These are phyloP conservation scores for Pagrus major DNA, from an alignment of 2,113 vertebrate genomes.

Conservation along the genomic window DNA sequence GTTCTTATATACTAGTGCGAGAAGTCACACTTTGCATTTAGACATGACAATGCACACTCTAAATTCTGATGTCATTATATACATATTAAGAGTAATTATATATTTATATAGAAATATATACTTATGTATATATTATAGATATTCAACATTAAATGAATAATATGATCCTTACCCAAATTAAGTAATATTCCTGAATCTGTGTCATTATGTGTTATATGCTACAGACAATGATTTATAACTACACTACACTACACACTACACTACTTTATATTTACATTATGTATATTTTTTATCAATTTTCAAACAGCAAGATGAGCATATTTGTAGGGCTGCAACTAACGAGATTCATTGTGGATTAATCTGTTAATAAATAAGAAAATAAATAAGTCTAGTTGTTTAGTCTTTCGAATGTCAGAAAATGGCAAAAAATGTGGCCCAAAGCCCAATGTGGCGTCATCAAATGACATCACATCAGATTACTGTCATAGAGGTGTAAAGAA, in stretches of 20 bases:
- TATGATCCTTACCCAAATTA: not conserved
- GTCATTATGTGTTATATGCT: not conserved
- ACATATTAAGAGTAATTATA: not conserved
- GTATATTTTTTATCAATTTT: not conserved
- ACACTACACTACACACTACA: no score
- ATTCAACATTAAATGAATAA: not conserved
- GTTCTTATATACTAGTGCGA: not conserved
- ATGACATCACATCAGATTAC: no score
- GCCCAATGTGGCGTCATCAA: no score
- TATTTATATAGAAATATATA: no score
- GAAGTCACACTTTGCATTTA: not conserved
- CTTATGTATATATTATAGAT: no score
- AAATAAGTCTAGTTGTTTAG: no score
- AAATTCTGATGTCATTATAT: not conserved
- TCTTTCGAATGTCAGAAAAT: no score
- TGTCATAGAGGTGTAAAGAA: no score
- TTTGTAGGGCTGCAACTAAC: no score
- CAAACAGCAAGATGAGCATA: not conserved
- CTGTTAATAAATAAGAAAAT: no score
- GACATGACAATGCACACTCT: not conserved
- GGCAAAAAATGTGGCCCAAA: no score
- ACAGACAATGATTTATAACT: not conserved
- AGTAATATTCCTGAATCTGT: not conserved
- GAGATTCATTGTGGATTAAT: no score
- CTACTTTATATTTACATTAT: not conserved